Percentiles rank a stretch among this genome's conserved stretches.
phyloP scores from a whole-genome alignment of 2,113 vertebrate species.

The Misgurnus mizolepis region DNA sequence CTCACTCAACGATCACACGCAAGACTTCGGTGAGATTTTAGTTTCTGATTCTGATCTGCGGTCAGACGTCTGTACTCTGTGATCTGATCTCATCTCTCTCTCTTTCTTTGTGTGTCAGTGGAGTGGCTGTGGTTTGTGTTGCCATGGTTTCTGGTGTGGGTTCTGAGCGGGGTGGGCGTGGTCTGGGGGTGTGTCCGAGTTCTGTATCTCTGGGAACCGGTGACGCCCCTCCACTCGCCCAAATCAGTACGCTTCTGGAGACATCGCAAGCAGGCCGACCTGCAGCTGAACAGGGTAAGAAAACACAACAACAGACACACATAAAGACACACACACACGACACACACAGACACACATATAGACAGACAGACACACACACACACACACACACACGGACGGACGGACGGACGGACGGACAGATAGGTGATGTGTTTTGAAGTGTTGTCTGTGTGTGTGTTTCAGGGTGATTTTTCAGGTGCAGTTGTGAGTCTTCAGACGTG shows the following conservation, averaged over 20 bases:
- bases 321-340: not conserved
- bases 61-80: not conserved
- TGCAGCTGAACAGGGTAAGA: conserved; percentile 86
- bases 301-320: not conserved
- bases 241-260: conserved; percentile 94
- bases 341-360: not conserved
- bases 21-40: conserved; percentile 70
- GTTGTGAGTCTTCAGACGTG: conserved; percentile 88
- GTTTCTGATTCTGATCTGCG: not conserved
- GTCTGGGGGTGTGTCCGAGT: conserved; percentile 93
- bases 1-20: conserved; percentile 76
- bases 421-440: not conserved
- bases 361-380: not conserved
- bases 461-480: conserved; percentile 90
- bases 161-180: conserved; percentile 89
- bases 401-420: not conserved
- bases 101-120: conserved; percentile 51
- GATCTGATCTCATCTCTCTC: too few relatives aligned
- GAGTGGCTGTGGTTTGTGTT: conserved; percentile 92
- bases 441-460: conserved; percentile 22
- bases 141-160: conserved; percentile 92
- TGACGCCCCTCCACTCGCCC: conserved; percentile 89
- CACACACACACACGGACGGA: not conserved
- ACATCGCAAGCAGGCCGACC: conserved; percentile 93
- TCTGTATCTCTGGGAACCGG: conserved; percentile 91